Evolutionary conservation across 2,888 invertebrate genomes (phyloP).

Genomic region (Amphimallon solstitiale): DNA sequence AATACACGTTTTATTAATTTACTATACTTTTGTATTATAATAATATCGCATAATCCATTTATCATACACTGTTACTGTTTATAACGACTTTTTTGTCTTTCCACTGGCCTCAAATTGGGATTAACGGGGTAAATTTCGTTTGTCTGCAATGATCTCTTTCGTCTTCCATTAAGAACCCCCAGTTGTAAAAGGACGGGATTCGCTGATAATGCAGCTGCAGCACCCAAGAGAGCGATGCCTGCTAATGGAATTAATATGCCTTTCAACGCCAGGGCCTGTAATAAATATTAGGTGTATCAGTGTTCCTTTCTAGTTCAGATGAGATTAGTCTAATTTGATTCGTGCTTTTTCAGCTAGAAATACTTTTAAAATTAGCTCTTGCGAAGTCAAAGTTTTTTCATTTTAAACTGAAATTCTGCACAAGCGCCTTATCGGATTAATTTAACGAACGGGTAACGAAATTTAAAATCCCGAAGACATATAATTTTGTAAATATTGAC

Average conservation of each 20-base stretch:
- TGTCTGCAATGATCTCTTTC: slow-evolving; percentile 60
- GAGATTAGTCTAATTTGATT: slow-evolving; percentile 23
- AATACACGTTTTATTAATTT: too few relatives aligned
- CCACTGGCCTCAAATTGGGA: slow-evolving; percentile 23
- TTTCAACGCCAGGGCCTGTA: slow-evolving; percentile 70
- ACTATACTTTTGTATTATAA: too few relatives aligned
- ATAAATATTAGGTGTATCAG: slow-evolving; percentile 41
- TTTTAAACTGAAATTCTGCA: too few relatives aligned
- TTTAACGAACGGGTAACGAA: too few relatives aligned
- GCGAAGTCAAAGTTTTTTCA: too few relatives aligned
- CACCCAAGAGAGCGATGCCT: slow-evolving; percentile 79
- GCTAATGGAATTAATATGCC: slow-evolving; percentile 77
- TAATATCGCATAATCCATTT: too few relatives aligned
- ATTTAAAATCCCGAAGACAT: too few relatives aligned
- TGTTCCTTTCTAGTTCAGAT: slow-evolving; percentile 1
- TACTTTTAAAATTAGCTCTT: too few relatives aligned
- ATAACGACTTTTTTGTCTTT: too few relatives aligned
- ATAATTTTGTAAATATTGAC: too few relatives aligned
- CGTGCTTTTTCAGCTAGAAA: neutral
- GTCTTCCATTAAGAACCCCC: slow-evolving; percentile 75
- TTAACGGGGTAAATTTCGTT: slow-evolving; percentile 28
- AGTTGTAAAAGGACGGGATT: slow-evolving; percentile 83
- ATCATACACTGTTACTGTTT: too few relatives aligned
- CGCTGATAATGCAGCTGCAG: slow-evolving; percentile 82
- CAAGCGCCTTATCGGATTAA: too few relatives aligned